Base-by-base conservation (phyloP, 2,797 vertebrate genomes). In the Notoglanidium macrostoma region DNA sequence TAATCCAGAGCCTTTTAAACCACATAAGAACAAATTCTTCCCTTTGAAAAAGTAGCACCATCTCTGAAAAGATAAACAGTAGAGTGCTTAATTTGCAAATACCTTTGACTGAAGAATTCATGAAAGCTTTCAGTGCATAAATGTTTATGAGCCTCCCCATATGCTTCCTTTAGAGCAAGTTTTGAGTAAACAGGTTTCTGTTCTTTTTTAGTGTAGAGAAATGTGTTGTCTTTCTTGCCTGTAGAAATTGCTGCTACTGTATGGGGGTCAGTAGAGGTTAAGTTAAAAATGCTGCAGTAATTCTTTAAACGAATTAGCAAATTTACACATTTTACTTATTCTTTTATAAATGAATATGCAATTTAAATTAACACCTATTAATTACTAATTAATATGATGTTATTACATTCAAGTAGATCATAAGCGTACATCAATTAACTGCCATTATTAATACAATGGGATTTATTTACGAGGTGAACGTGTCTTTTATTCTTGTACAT, bases 161-260 rank as follows among this genome's bases (percentile, higher is more conserved):
- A 26, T 15, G 14, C 23, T 61, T 61, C 57, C 21, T 63, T 81
- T 44, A 46, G 29, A 63, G 57, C 23, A 79, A 6, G 54, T 79
- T 63, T 46, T 81, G 40, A 81, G 77, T 35, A 78, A 57, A 57
- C 29, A 35, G 23, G 79, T 63, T 81, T 81, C 78, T 80, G 78
- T 63, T 81, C 35, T 79, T 77, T 55, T 81, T 44, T 61, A 46
- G 78, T 10, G 63, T 40, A 59, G 1, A 21, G 55, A 59, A 79
- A 61, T 19, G 40, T 65, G 9, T 40, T 55, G 54, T 59, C 59
- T 65, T 81, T 63, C 59, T 81, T 81, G 35, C 26, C 54, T 55
- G 49, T n/a, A 46, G 26, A 14, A n/a, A 44, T 81, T 46, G 21
- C 35, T 46, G 8, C 46, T 63, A 80, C 55, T 80, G 21, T 61